Conservation (phyloP, 2,888 invertebrate species). For the Chalcis sispes region DNA sequence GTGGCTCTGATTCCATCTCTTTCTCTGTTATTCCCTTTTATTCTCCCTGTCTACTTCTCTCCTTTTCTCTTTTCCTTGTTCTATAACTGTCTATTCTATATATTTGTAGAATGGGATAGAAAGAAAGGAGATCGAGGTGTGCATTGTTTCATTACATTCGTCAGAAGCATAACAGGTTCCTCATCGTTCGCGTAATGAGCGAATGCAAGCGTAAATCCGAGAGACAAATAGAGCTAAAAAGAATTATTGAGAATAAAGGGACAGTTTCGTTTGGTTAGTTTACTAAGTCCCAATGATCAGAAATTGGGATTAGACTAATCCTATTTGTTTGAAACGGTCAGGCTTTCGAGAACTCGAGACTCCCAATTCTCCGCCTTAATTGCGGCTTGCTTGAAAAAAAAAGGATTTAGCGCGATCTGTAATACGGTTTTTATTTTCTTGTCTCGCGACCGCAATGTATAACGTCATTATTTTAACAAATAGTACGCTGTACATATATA, state of each 20-base stretch:
- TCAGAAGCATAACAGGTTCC: neutral
- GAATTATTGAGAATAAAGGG: neutral
- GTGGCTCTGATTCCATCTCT: neutral
- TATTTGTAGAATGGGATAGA: neutral
- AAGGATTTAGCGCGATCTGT: too few relatives aligned
- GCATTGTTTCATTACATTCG: conserved; percentile 23
- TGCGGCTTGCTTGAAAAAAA: conserved; percentile 13
- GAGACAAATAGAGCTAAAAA: neutral
- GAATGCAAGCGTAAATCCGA: too few relatives aligned
- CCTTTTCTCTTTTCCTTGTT: neutral
- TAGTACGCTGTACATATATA: too few relatives aligned
- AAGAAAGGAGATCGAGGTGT: neutral
- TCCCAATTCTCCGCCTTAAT: conserved; percentile 22
- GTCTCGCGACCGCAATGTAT: too few relatives aligned
- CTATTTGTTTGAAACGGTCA: conserved; percentile 57
- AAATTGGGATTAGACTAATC: conserved; percentile 64
- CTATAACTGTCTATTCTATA: neutral
- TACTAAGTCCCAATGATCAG: conserved; percentile 61
- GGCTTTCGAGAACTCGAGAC: too few relatives aligned
- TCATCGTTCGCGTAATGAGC: neutral
- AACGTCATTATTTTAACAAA: too few relatives aligned
- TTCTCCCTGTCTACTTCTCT: conserved; percentile 11
- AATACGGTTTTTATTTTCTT: too few relatives aligned
- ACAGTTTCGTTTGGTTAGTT: conserved; percentile 35
- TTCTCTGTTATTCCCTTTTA: neutral